phyloP scores from a whole-genome alignment of 2,888 invertebrate genomes.

The Sinopyrophorus schimmeli region DNA sequence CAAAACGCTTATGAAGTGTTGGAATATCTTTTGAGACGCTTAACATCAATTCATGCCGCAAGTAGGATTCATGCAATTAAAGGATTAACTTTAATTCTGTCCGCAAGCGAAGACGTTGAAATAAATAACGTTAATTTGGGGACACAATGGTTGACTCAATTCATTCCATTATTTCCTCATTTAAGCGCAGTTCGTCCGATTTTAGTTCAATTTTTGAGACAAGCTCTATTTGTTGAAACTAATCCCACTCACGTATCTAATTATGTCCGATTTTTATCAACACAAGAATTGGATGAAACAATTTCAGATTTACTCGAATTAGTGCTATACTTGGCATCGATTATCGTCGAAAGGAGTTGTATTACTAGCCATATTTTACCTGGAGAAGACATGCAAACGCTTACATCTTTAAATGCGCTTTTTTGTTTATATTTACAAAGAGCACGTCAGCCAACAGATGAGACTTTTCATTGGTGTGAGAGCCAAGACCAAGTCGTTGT shows the following conservation, averaged over 20 bases:
- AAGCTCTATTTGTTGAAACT: constrained; percentile 90
- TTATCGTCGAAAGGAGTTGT: constrained; percentile 88
- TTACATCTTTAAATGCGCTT: constrained; percentile 72
- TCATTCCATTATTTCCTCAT: constrained; percentile 76
- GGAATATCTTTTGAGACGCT: constrained; percentile 83
- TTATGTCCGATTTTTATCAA: constrained; percentile 83
- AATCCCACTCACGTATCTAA: constrained; percentile 79
- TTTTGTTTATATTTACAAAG: constrained; percentile 77
- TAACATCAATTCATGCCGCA: constrained; percentile 79
- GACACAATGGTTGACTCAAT: constrained; percentile 62
- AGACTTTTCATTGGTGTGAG: constrained; percentile 66
- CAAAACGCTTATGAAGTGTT: constrained; percentile 76
- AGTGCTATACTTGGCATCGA: constrained; percentile 80
- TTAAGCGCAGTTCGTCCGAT: constrained; percentile 73
- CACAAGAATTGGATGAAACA: constrained; percentile 69
- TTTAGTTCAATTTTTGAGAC: constrained; percentile 72
- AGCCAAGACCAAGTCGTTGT: constrained; percentile 76
- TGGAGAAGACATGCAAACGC: constrained; percentile 58
- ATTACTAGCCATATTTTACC: constrained; percentile 69
- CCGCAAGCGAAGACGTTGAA: constrained; percentile 55
- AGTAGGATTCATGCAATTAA: constrained; percentile 77
- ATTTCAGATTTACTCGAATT: constrained; percentile 70
- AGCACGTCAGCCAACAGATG: constrained; percentile 66
- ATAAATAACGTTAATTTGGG: constrained; percentile 39
- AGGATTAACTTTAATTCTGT: constrained; percentile 50